Evolutionary conservation across 2,113 vertebrate genomes (phyloP), one percentile per base, ranked within the genome.

Genomic region (Rhabdornis inornatus): DNA sequence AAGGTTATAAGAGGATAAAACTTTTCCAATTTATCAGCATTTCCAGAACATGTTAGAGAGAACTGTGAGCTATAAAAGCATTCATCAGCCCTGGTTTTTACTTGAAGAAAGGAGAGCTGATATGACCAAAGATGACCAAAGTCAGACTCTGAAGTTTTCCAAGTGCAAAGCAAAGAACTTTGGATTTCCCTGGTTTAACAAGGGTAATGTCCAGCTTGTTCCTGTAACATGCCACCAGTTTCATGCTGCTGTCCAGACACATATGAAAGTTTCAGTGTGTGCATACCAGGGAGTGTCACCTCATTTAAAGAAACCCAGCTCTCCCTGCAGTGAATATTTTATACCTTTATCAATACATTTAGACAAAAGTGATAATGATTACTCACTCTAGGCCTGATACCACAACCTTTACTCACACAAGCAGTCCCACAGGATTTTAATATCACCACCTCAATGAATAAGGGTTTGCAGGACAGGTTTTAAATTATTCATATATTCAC

Each of bases 401-500:
- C 71, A 94, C 90, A 95, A 92, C 94, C 95, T 93, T 49, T 89
- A 74, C 71, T 74, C 88, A 90, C 85, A 94, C 0, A 13, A 92
- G 71, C 11, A 80, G 85, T 93, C 95, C 79, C 95, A 74, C 52
- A 80, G 94, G 95, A 68, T 93, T 95, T 93, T 59, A 88, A 52
- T 68, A 76, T 30, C 85, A 93, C 59, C 86, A 90, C 92, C 85
- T 83, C 90, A 79, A 70, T 7, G 68, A 91, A 76, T 44, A 80
- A 74, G 68, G 44, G 44, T 40, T 88, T 90, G 90, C 71, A 95
- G 84, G 93, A 94, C 89, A 90, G 66, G 70, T 35, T 92, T 72
- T 96, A 60, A 96, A 96, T 97, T 96, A 96, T 97, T 96, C 93
- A 96, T 95, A 59, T 63, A 95, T 83, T 93, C 96, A 90, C 71